These are phyloP conservation scores for Setophaga kirtlandii DNA, from an alignment of 2,113 vertebrate genomes.

Conservation along the genomic window DNA sequence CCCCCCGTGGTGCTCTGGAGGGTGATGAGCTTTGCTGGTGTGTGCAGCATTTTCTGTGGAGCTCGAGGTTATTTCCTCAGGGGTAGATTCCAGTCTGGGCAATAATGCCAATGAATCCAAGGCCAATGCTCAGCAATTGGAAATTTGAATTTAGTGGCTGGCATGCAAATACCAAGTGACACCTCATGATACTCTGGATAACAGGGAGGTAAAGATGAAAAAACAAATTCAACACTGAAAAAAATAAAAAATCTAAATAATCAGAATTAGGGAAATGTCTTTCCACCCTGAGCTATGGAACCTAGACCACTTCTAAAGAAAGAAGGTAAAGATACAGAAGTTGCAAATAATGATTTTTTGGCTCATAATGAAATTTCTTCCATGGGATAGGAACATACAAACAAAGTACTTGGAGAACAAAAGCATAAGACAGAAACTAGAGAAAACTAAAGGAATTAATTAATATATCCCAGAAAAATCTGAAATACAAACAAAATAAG, in stretches of 20 bases:
- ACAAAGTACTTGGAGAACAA: not conserved
- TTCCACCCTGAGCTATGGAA: not conserved
- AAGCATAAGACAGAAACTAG: not conserved
- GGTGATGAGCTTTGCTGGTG: not conserved
- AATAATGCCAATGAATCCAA: not conserved
- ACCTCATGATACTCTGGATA: not conserved
- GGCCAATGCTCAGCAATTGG: not conserved
- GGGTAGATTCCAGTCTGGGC: not conserved
- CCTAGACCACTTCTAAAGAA: not conserved
- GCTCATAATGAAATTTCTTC: not conserved
- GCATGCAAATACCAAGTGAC: not conserved
- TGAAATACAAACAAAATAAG: not conserved
- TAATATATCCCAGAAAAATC: not conserved
- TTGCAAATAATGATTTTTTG: not conserved
- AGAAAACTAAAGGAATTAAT: not conserved
- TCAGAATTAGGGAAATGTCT: not conserved
- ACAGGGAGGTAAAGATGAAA: not conserved
- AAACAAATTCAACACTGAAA: accelerated
- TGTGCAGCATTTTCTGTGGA: not conserved
- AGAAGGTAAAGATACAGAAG: not conserved
- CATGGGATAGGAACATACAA: not conserved
- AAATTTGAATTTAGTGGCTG: not conserved
- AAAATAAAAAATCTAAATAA: not conserved
- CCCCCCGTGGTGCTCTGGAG: not conserved
- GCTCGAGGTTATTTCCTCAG: not conserved